Evolutionary conservation across 92 coral and sea anemone genomes (phyloP), one percentile per base, ranked within the genome.

Genomic region (Zoanthus solanderi): DNA sequence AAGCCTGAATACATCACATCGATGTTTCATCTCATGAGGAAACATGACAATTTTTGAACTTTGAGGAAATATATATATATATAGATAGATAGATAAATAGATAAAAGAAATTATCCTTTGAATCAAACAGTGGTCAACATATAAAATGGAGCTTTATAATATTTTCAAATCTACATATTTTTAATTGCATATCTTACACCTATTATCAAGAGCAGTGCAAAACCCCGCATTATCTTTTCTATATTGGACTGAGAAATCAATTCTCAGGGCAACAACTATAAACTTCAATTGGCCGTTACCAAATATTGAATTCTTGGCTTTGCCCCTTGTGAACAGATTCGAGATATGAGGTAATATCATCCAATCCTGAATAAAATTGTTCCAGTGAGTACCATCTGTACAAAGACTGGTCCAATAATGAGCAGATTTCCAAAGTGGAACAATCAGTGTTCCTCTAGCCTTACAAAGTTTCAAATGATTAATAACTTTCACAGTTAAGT

Each of bases 391-490:
- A 9, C 90, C 90, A 57, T 86, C 88, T 47, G 34, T 28, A 54
- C 93, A 90, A 18, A 86, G 53, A 14, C 52, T 30, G 42, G 84
- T 52, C 93, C 90, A 87, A 61, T 69, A 90, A 80, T 56, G 83
- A 13, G 92, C 53, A 4, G 92, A 89, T 80, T 89, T 89, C 89
- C 89, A 89, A 17, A 78, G 44, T 2, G 90, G 93, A 56, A 87
- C 69, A 72, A 90, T 76, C 61, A 90, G 82, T 9, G 91, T 91
- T 7, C 89, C 93, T 23, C 23, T 60, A 1, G 91, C 93, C 56
- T 83, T 77, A 45, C 89, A 91, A 18, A 67, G n/a, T 76, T 68
- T 83, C 17, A 91, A 60, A 83, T 87, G 93, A 16, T 45, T 14
- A 30, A 90, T 46, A 17, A 90, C 90, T 18, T 50, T 91, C n/a